Percentiles rank a stretch among this genome's conserved stretches.
phyloP scores from a whole-genome alignment of 2,888 invertebrate species.

The Brenthis daphne region DNA sequence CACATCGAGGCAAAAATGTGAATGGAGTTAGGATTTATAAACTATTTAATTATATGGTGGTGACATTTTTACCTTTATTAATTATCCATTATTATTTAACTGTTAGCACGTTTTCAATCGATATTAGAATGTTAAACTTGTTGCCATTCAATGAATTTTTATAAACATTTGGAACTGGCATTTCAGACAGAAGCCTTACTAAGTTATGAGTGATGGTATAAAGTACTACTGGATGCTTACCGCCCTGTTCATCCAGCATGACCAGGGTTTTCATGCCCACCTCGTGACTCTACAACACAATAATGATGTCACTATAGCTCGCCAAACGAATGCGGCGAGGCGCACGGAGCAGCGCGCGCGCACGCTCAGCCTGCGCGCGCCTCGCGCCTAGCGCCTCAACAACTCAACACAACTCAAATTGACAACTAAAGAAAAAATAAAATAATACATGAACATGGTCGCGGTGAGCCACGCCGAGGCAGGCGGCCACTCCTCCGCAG shows the following conservation, averaged over 20 bases:
- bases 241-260: slow-evolving; percentile 99
- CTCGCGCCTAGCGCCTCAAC: slow-evolving; percentile 57
- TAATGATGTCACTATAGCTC: slow-evolving; percentile 83
- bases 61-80: slow-evolving; percentile 69
- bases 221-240: slow-evolving; percentile 90
- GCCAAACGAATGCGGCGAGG: slow-evolving; percentile 68
- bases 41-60: slow-evolving; percentile 67
- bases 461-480: slow-evolving; percentile 52
- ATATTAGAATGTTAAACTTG: slow-evolving; percentile 59
- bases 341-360: slow-evolving; percentile 33
- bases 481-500: slow-evolving; percentile 51
- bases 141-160: slow-evolving; percentile 71
- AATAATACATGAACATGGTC: slow-evolving; percentile 65
- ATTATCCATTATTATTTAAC: slow-evolving; percentile 72
- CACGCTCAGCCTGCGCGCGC: slow-evolving; percentile 34
- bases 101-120: slow-evolving; percentile 72
- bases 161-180: slow-evolving; percentile 74
- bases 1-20: slow-evolving; percentile 47
- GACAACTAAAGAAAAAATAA: slow-evolving; percentile 70
- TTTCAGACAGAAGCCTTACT: slow-evolving; percentile 79
- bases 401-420: slow-evolving; percentile 73
- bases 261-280: slow-evolving; percentile 99
- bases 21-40: slow-evolving; percentile 60
- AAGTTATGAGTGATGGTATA: slow-evolving; percentile 76
- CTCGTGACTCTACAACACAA: slow-evolving; percentile 98